Conservation (phyloP, 2,113 vertebrate species). For the Eleginops maclovinus region DNA sequence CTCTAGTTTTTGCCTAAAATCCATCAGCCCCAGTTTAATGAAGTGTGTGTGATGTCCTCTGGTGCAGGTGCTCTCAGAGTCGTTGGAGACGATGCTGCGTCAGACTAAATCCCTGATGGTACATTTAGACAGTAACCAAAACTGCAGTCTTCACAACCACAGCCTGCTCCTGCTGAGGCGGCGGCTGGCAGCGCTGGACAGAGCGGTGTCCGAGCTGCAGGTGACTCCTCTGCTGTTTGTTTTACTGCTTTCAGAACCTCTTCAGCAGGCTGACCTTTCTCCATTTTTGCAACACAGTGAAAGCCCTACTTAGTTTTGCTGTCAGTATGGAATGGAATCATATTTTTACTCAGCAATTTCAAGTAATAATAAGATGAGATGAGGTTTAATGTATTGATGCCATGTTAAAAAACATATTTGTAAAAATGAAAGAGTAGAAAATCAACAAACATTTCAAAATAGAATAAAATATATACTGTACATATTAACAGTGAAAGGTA, state of each 20-base stretch:
- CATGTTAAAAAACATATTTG: too few species aligned
- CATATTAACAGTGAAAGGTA: not conserved
- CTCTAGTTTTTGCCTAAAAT: not conserved
- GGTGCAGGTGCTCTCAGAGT: slow-evolving; percentile 69
- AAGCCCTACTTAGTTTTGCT: not conserved
- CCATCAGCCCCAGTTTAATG: not conserved
- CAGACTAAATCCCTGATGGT: slow-evolving; percentile 51
- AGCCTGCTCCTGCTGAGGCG: slow-evolving; percentile 42
- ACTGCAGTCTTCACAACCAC: slow-evolving; percentile 24
- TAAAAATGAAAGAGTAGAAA: too few species aligned
- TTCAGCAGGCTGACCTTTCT: not conserved
- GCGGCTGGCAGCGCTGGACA: slow-evolving; percentile 50
- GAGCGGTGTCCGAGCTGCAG: slow-evolving; percentile 65
- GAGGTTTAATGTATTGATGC: too few species aligned
- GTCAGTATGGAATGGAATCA: not conserved
- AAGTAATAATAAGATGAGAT: too few species aligned
- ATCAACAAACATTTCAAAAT: not conserved
- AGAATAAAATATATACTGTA: too few species aligned
- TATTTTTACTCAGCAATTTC: not conserved
- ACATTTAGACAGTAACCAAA: slow-evolving; percentile 15
- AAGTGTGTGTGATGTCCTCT: slow-evolving; percentile 2
- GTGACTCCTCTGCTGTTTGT: slow-evolving; percentile 45
- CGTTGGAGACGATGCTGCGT: slow-evolving; percentile 55
- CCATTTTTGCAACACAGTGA: not conserved
- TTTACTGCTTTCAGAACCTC: not conserved